Conservation (phyloP, 2,113 vertebrate species). For the Chlorodrepanis virens region DNA sequence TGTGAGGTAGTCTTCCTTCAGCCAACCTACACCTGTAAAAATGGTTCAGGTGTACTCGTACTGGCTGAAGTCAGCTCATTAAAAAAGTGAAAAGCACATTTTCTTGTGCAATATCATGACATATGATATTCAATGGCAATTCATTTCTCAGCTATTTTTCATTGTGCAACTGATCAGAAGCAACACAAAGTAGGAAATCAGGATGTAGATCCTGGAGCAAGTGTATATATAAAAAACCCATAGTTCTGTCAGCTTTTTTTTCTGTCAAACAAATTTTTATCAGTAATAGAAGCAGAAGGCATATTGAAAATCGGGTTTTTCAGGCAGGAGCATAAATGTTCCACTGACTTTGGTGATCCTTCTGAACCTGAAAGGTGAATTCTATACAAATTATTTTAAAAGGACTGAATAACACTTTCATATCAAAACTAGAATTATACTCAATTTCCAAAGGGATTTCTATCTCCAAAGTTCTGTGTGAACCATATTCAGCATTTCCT, state of each 20-base stretch:
- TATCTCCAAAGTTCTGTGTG: neutral
- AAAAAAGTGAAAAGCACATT: neutral
- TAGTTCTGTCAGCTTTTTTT: neutral
- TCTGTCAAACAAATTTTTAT: neutral
- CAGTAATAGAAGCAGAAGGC: neutral
- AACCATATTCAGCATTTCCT: neutral
- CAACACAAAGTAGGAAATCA: neutral
- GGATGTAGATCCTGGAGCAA: neutral
- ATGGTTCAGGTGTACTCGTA: neutral
- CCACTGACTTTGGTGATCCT: neutral
- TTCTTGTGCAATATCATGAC: neutral
- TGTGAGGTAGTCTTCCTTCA: neutral
- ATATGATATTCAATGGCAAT: neutral
- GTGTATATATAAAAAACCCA: fast-evolving
- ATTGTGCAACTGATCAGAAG: neutral
- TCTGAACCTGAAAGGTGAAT: neutral
- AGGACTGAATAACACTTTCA: neutral
- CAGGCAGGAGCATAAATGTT: neutral
- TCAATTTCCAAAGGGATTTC: neutral
- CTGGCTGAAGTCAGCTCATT: neutral
- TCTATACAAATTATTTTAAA: neutral
- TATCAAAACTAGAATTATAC: neutral
- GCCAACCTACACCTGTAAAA: neutral
- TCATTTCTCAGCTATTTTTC: neutral
- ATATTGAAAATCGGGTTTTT: neutral